phyloP scores from a whole-genome alignment of 2,797 vertebrate genomes.

The Xenopus petersii region DNA sequence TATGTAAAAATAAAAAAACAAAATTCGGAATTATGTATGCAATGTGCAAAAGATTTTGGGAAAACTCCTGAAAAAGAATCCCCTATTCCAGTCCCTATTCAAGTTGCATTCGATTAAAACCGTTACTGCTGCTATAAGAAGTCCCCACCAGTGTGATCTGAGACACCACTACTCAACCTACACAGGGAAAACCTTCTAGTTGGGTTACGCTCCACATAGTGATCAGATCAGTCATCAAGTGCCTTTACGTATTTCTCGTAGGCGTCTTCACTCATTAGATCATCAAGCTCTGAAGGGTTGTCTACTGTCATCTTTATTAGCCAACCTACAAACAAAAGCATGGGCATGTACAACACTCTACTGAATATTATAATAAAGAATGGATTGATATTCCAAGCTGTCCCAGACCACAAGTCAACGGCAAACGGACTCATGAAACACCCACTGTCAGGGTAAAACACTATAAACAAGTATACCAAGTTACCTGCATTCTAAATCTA shows the following conservation, averaged over 20 bases:
- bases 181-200: conserved; percentile 45
- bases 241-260: conserved; percentile 93
- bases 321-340: conserved; percentile 69
- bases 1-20: conserved; percentile 8
- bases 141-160: conserved; percentile 24
- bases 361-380: too few relatives aligned
- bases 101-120: conserved; percentile 9
- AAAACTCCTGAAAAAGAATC: conserved; percentile 43
- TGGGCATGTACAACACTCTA: too few relatives aligned
- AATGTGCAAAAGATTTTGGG: conserved; percentile 15
- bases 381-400: too few relatives aligned
- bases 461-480: too few relatives aligned
- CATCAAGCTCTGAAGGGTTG: conserved; percentile 85
- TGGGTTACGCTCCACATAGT: conserved; percentile 52
- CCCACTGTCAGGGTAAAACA: too few relatives aligned
- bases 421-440: too few relatives aligned
- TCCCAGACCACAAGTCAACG: too few relatives aligned
- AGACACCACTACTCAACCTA: conserved; percentile 57
- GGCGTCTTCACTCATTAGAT: conserved; percentile 87
- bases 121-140: conserved; percentile 6
- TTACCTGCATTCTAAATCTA: too few relatives aligned
- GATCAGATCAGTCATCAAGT: conserved; percentile 78
- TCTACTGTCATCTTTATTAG: conserved; percentile 94
- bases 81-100: conserved; percentile 36
- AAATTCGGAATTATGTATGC: background rate